Base-by-base conservation (phyloP, 2,888 invertebrate genomes). In the Luffia ferchaultella region DNA sequence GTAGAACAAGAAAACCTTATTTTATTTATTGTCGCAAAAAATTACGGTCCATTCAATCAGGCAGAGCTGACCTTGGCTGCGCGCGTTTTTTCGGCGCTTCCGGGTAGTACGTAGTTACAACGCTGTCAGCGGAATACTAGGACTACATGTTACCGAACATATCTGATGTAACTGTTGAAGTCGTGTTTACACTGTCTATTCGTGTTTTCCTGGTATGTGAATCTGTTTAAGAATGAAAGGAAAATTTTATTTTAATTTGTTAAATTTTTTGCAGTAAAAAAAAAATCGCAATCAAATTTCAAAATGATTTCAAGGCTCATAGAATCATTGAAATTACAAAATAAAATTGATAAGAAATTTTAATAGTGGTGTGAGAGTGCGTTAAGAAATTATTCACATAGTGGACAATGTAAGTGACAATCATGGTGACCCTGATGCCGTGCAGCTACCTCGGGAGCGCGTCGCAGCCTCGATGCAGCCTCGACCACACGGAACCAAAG, bases 391-490 rank as follows among this genome's bases (percentile, higher is more conserved):
- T 42, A 65, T 64, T 65, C 58, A 58, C 63, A 62, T 57, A 64
- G 61, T 55, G 62, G 63, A 63, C 64, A 62, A 68, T 30, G 30
- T 12, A 7, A 30, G 30, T 30, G 30, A 30, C 30, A 30, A 76
- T 68, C 68, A 88, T 88, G 88, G 88, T 88, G 85, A 88, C 88
- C 65, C 84, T 88, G 80, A 88, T 88, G 88, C 87, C 88, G 75
- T 88, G 87, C 76, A 86, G 85, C 75, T 88, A 86, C 78, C 77
- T 88, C 68, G 86, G 86, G 70, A 79, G 85, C 57, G 78, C 83
- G 62, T 82, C 85, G 59, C 79, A 86, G 66, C 62, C 74, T 67
- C 76, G 78, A 64, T 80, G 82, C 83, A 76, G 73, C 63, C 64
- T 82, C 75, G 83, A 82, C 59, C 78, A 79, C 71, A 61, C 74